phyloP scores from a whole-genome alignment of 1,140 invertebrate species.

The Pygmarrhopalites habei region DNA sequence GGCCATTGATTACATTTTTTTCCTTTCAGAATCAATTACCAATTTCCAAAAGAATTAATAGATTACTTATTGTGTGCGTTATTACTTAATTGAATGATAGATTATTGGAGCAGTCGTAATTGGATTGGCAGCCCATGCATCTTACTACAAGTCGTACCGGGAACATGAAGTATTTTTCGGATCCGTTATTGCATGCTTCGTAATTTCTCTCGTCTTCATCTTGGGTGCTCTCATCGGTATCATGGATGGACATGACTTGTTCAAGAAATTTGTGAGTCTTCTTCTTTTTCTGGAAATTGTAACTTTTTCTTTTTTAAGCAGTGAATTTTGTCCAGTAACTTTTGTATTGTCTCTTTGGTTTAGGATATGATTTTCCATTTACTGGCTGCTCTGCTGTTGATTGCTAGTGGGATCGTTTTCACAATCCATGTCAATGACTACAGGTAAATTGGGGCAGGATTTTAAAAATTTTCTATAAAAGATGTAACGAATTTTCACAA shows the following conservation, averaged over 20 bases:
- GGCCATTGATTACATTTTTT: neutral
- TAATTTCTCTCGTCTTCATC: slow-evolving; percentile 4
- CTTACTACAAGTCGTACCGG: neutral
- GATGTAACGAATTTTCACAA: no score
- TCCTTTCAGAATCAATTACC: no score
- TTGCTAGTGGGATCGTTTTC: slow-evolving; percentile 8
- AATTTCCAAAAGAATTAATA: neutral
- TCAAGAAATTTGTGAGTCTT: slow-evolving; percentile 1
- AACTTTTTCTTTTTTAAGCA: no score
- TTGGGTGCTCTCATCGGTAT: neutral
- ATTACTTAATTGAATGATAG: neutral
- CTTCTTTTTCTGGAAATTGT: no score
- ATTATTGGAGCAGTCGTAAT: slow-evolving; percentile 7
- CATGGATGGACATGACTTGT: slow-evolving; percentile 5
- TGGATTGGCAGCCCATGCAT: neutral
- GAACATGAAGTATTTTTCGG: slow-evolving; percentile 17
- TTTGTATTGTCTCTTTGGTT: neutral
- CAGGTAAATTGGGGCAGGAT: no score
- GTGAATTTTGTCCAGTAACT: no score
- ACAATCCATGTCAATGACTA: slow-evolving; percentile 1
- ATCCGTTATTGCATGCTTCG: slow-evolving; percentile 1
- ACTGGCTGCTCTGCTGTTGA: neutral
- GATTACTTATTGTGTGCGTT: neutral
- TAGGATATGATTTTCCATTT: slow-evolving; percentile 6
- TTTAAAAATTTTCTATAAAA: no score